Conservation (phyloP, 2,888 invertebrate species). For the Pseudeuparius sepicola region DNA sequence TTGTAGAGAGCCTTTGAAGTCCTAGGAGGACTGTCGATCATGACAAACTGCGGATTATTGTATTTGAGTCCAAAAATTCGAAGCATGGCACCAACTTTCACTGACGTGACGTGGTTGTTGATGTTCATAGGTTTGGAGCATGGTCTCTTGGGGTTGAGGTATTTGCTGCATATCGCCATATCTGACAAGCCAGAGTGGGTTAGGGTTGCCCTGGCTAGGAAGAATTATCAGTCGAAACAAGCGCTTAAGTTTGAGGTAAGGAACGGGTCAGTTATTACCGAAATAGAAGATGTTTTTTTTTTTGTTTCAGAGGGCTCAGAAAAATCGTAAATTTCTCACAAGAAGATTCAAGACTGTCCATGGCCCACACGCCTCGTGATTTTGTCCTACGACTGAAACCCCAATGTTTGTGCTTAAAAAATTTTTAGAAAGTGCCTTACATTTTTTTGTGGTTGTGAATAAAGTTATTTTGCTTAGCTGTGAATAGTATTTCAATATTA, state of each 20-base stretch:
- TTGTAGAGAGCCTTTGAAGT: constrained; percentile 53
- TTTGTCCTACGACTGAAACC: too few relatives aligned
- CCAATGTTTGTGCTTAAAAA: too few relatives aligned
- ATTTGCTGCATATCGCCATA: constrained; percentile 55
- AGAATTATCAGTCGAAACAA: constrained; percentile 51
- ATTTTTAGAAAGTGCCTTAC: too few relatives aligned
- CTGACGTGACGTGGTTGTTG: constrained; percentile 44
- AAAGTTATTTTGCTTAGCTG: too few relatives aligned
- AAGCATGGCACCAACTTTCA: constrained; percentile 25
- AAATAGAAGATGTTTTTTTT: too few relatives aligned
- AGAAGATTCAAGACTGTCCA: constrained; percentile 41
- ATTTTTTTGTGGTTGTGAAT: too few relatives aligned
- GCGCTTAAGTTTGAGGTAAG: constrained; percentile 50
- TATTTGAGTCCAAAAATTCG: constrained; percentile 57
- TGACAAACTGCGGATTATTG: constrained; percentile 66
- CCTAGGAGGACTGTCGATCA: constrained; percentile 55
- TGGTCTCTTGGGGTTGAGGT: constrained; percentile 52
- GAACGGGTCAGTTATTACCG: too few relatives aligned
- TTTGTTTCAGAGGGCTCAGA: constrained; percentile 38
- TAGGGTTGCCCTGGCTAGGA: constrained; percentile 49
- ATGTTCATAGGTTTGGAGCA: constrained; percentile 62
- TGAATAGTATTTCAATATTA: too few relatives aligned
- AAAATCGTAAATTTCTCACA: constrained; percentile 37
- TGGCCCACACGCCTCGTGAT: constrained; percentile 31
- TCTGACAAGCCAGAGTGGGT: constrained; percentile 63